phyloP scores from a whole-genome alignment of 2,113 vertebrate genomes.

The Upupa epops region DNA sequence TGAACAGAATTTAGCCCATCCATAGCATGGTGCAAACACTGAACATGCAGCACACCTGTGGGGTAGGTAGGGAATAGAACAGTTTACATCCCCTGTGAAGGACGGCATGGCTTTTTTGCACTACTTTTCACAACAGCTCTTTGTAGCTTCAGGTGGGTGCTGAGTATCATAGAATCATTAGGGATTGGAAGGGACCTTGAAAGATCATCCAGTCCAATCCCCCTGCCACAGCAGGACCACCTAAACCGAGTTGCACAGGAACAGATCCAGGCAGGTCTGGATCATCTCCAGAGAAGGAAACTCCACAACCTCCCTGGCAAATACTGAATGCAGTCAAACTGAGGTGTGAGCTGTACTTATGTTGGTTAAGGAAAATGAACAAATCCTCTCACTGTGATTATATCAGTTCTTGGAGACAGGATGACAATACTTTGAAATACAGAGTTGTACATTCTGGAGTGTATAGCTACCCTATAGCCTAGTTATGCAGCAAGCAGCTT shows the following conservation, averaged over 20 bases:
- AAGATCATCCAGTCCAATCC: too few species aligned
- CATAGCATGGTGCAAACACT: neutral
- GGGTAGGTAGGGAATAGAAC: neutral
- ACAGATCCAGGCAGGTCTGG: too few species aligned
- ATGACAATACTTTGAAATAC: neutral
- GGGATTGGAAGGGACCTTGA: too few species aligned
- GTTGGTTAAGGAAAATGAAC: neutral
- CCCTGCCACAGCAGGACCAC: too few species aligned
- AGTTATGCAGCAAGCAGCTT: neutral
- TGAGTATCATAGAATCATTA: too few species aligned
- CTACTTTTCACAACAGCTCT: neutral
- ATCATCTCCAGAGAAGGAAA: too few species aligned
- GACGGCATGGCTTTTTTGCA: neutral
- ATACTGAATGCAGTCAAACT: neutral
- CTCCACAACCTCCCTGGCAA: too few species aligned
- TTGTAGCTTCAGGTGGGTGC: rapidly evolving
- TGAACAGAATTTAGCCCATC: neutral
- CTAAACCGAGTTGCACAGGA: too few species aligned
- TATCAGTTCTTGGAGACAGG: neutral
- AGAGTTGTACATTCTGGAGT: neutral
- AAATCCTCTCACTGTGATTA: neutral
- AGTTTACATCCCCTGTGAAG: neutral
- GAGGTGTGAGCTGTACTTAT: neutral
- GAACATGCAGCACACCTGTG: rapidly evolving
- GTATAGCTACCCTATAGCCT: neutral